Evolutionary conservation across 1,140 invertebrate species (phyloP).

Genomic region (Diprion similis): DNA sequence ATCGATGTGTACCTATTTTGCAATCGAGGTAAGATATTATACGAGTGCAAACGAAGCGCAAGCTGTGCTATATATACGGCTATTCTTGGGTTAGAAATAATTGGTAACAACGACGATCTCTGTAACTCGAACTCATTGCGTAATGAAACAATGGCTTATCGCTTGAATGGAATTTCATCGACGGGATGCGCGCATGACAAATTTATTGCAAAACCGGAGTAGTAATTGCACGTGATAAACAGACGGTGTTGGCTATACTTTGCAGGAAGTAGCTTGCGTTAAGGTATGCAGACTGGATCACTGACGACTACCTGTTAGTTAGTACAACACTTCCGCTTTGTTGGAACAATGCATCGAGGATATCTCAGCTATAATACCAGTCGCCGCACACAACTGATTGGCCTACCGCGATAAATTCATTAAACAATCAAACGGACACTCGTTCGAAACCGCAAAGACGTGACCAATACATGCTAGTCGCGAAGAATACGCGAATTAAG

Average conservation of each 20-base stretch:
- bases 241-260: neutral
- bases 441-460: no score
- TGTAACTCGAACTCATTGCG: neutral
- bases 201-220: neutral
- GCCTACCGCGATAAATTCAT: neutral
- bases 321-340: neutral
- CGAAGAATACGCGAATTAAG: no score
- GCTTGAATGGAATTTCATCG: neutral
- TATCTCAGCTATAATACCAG: neutral
- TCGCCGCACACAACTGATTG: neutral
- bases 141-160: conserved; percentile 2
- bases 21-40: neutral
- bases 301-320: neutral
- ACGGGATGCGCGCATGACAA: neutral
- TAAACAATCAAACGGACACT: no score
- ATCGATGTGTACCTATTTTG: neutral
- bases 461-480: no score
- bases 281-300: conserved; percentile 1
- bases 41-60: no score
- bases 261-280: neutral
- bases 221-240: neutral
- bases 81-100: neutral
- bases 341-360: neutral
- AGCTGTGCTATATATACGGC: no score
- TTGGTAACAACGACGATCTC: neutral